phyloP scores from a whole-genome alignment of 2,888 invertebrate genomes.

The Agrypnus murinus region DNA sequence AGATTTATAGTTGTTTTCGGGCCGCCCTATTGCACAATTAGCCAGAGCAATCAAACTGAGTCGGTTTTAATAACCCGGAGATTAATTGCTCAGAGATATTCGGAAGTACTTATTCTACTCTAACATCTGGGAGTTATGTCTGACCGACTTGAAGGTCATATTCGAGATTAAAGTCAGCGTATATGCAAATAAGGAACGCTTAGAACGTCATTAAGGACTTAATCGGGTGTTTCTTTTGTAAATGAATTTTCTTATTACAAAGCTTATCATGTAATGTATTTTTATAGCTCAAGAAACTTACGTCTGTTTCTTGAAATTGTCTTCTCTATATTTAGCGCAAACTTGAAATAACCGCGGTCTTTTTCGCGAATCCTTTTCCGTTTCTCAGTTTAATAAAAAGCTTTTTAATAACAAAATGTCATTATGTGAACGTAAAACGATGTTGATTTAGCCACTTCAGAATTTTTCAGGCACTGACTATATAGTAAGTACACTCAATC shows the following conservation, averaged over 20 bases:
- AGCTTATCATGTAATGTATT: constrained; percentile 46
- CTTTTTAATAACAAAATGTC: too few relatives aligned
- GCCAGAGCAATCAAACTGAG: constrained; percentile 47
- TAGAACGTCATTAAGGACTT: constrained; percentile 50
- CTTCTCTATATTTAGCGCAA: too few relatives aligned
- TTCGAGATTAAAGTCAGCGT: constrained; percentile 27
- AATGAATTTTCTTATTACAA: constrained; percentile 51
- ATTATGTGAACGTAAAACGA: too few relatives aligned
- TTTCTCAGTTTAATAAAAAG: too few relatives aligned
- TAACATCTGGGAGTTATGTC: constrained; percentile 24
- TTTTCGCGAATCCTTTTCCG: too few relatives aligned
- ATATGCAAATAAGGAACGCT: constrained; percentile 48
- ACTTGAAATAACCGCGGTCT: too few relatives aligned
- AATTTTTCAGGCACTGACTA: too few relatives aligned
- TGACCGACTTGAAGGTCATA: constrained; percentile 1
- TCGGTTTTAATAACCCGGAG: constrained; percentile 51
- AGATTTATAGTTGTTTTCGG: constrained; percentile 54
- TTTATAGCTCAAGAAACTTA: constrained; percentile 5
- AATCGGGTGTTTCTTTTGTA: constrained; percentile 50
- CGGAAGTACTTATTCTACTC: constrained; percentile 3
- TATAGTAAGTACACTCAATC: too few relatives aligned
- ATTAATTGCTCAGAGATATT: constrained; percentile 47
- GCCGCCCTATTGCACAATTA: constrained; percentile 45
- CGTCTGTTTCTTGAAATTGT: too few relatives aligned
- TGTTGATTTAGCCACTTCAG: too few relatives aligned